A percentile compares a stretch with the other conserved stretches of the same genome.
Conservation (phyloP, 64 coral and sea anemone genomes). For the Stylophora pistillata region DNA sequence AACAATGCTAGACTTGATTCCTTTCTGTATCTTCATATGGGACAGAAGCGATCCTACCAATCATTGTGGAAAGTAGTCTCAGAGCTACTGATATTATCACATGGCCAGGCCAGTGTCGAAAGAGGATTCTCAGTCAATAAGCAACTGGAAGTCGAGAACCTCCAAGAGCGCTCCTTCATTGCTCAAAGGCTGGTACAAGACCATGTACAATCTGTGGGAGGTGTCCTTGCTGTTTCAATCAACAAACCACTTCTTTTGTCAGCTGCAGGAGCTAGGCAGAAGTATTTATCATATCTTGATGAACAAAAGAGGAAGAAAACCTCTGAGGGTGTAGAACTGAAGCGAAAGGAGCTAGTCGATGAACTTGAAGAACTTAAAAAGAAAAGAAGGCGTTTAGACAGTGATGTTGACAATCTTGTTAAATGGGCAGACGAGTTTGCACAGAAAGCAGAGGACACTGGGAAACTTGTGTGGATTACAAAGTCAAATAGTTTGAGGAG, state of each 20-base stretch:
- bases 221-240: conserved; percentile 9
- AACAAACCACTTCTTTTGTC: conserved; percentile 39
- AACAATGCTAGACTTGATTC: conserved; percentile 47
- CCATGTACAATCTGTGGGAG: conserved; percentile 30
- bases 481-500: too few species aligned
- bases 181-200: conserved; percentile 62
- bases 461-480: not conserved
- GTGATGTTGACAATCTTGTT: conserved; percentile 39
- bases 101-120: conserved; percentile 65
- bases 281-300: conserved; percentile 53
- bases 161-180: conserved; percentile 57
- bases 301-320: conserved; percentile 49
- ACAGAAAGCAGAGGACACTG: conserved; percentile 37
- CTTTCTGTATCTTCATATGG: conserved; percentile 61
- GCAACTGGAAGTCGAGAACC: conserved; percentile 64
- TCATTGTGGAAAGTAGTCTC: conserved; percentile 50
- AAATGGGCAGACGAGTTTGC: conserved; percentile 36
- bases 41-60: conserved; percentile 33
- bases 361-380: conserved; percentile 51
- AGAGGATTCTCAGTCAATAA: conserved; percentile 64
- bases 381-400: conserved; percentile 49
- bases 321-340: conserved; percentile 49
- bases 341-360: conserved; percentile 56
- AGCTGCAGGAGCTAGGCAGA: conserved; percentile 64
- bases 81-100: conserved; percentile 50